phyloP scores from a whole-genome alignment of 2,888 invertebrate species.

The Amphipoea lucens region DNA sequence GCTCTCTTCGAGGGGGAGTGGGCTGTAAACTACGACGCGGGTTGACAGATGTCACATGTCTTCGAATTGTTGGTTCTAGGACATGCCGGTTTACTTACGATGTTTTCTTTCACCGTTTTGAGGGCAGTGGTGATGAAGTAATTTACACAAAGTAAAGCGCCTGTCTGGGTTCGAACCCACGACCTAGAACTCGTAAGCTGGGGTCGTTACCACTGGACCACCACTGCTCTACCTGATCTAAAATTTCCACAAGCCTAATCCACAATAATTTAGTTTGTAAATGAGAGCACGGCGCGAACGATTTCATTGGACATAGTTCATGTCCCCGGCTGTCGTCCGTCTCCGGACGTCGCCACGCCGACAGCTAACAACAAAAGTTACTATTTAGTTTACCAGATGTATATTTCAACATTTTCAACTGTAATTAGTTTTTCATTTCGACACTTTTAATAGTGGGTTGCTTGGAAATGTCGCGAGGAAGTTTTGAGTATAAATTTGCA shows the following conservation, averaged over 20 bases:
- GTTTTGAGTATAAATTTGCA: background rate
- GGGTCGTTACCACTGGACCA: background rate
- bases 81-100: background rate
- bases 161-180: background rate
- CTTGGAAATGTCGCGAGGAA: background rate
- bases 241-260: slow-evolving; percentile 3
- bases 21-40: background rate
- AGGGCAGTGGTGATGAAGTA: background rate
- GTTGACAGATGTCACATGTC: background rate
- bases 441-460: no score
- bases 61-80: background rate
- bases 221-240: background rate
- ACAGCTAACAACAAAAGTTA: slow-evolving; percentile 22
- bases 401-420: slow-evolving; percentile 22
- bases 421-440: slow-evolving; percentile 31
- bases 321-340: slow-evolving; percentile 75
- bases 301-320: slow-evolving; percentile 79
- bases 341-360: slow-evolving; percentile 68
- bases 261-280: slow-evolving; percentile 23
- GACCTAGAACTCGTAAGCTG: background rate
- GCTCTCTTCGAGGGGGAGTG: no score
- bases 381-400: slow-evolving; percentile 37
- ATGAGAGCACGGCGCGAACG: slow-evolving; percentile 54
- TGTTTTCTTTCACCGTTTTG: background rate
- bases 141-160: background rate